Conservation (phyloP, 2,113 vertebrate genomes). For the Rynchops niger region DNA sequence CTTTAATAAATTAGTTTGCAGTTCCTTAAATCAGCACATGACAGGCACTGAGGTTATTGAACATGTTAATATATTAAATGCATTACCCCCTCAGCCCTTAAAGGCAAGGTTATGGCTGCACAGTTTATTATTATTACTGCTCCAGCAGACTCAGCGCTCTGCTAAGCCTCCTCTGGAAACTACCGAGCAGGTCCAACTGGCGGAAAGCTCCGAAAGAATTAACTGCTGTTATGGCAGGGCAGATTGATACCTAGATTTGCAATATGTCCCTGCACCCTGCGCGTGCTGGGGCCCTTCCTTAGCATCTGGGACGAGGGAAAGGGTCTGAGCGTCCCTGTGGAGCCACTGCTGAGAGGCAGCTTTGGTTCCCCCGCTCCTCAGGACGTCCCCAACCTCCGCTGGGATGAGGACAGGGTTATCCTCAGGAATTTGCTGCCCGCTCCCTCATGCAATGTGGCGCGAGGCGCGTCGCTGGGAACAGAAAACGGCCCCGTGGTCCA, state of each 20-base stretch:
- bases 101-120: background rate
- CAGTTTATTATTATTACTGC: background rate
- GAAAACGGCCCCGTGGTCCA: background rate
- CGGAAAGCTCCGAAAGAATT: background rate
- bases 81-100: background rate
- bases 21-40: slow-evolving; percentile 44
- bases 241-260: background rate
- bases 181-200: background rate
- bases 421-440: background rate
- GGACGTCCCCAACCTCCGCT: fast-evolving
- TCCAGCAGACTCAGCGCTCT: slow-evolving; percentile 6
- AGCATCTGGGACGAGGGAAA: background rate
- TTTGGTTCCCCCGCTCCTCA: fast-evolving
- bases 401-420: background rate
- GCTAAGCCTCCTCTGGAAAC: slow-evolving; percentile 17
- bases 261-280: background rate
- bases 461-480: background rate
- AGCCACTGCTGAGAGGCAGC: background rate
- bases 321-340: background rate
- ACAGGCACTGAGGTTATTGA: slow-evolving; percentile 10
- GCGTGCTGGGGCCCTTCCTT: background rate
- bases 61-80: slow-evolving; percentile 2
- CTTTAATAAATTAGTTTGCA: slow-evolving; percentile 28
- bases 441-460: fast-evolving
- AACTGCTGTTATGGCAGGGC: background rate